These are phyloP conservation scores for Conistra vaccinii DNA, from an alignment of 2,888 invertebrate species.

Conservation along the genomic window DNA sequence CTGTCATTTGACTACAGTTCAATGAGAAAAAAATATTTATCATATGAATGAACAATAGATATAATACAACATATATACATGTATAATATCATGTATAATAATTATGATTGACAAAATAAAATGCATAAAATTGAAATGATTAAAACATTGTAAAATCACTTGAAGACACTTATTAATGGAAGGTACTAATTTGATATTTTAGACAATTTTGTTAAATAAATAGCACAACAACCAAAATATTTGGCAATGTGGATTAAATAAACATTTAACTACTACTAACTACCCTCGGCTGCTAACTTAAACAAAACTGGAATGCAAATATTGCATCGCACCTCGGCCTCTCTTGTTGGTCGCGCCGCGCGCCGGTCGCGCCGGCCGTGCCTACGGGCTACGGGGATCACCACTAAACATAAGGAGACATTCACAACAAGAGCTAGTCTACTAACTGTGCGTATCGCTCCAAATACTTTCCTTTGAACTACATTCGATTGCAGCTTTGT, in stretches of 20 bases:
- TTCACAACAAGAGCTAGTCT: conserved; percentile 83
- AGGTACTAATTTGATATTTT: conserved; percentile 89
- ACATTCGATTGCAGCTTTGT: conserved; percentile 88
- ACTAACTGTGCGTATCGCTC: conserved; percentile 88
- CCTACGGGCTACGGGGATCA: conserved; percentile 68
- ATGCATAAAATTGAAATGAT: conserved; percentile 90
- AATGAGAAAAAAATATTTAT: conserved; percentile 88
- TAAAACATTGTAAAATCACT: conserved; percentile 87
- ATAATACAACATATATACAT: conserved; percentile 84
- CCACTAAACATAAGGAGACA: conserved; percentile 76
- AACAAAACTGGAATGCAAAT: conserved; percentile 90
- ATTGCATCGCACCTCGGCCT: conserved; percentile 90
- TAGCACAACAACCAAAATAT: conserved; percentile 90
- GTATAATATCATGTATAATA: conserved; percentile 88
- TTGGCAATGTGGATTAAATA: conserved; percentile 89
- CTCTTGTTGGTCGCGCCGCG: conserved; percentile 65
- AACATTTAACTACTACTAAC: conserved; percentile 87
- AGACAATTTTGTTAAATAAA: conserved; percentile 85
- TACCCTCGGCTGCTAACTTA: conserved; percentile 87
- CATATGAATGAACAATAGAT: conserved; percentile 88
- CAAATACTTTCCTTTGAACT: conserved; percentile 87
- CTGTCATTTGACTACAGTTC: conserved; percentile 91
- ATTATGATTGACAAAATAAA: conserved; percentile 89
- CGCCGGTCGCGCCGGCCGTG: conserved; percentile 48
- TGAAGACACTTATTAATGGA: conserved; percentile 87